These are phyloP conservation scores for Lonchura striata DNA, from an alignment of 2,113 vertebrate species.

Conservation along the genomic window DNA sequence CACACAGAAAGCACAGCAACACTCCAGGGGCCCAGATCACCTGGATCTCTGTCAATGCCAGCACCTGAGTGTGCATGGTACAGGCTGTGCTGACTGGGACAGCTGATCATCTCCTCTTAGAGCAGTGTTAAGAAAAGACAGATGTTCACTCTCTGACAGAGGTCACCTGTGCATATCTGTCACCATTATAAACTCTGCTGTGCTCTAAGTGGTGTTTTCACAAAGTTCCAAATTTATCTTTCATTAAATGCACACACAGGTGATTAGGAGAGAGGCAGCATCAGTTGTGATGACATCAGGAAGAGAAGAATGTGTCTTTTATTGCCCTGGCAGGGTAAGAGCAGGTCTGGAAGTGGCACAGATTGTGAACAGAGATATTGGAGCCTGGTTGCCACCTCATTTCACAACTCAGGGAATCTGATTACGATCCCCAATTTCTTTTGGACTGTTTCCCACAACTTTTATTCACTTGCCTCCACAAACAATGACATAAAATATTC, in stretches of 20 bases:
- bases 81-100: background rate
- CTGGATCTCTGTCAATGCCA: background rate
- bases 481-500: background rate
- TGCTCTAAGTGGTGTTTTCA: background rate
- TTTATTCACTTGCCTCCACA: background rate
- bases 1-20: background rate
- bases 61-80: fast-evolving
- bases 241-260: background rate
- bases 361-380: background rate
- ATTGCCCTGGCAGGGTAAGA: background rate
- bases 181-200: background rate
- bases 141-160: background rate
- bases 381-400: background rate
- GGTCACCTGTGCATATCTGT: fast-evolving
- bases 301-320: background rate
- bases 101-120: background rate
- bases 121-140: background rate
- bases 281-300: background rate
- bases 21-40: background rate
- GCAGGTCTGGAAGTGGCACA: background rate
- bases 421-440: background rate
- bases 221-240: background rate
- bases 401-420: background rate
- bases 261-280: background rate
- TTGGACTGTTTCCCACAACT: background rate